Base-by-base conservation (phyloP, 2,113 vertebrate genomes). In the Pituophis catenifer region DNA sequence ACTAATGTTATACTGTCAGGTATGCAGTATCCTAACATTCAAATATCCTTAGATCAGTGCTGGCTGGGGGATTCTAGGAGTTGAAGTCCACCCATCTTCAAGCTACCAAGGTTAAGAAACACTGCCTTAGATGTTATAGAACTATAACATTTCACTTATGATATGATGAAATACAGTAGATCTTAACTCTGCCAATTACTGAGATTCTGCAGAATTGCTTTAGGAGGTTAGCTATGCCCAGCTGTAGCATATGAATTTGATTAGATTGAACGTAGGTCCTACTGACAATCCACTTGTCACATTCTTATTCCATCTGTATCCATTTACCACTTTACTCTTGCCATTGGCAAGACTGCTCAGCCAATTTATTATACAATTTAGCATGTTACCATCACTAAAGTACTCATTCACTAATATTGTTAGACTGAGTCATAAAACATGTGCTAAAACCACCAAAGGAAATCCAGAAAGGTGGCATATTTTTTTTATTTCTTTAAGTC, bases 321-420 rank as follows among this genome's bases (percentile, higher is more conserved):
- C n/a, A 70, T 95, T 96, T 96, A 91, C 89, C 65, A 89, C 62
- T 94, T 94, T 94, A n/a, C 8, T 95, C 29, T 92, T 91, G n/a
- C 92, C 53, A 70, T 88, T 93, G 94, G 55, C 58, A 95, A 87
- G 89, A 92, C 90, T 90, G 94, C 93, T 96, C 95, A 95, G 92
- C 57, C 89, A 97, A 95, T 97, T 97, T 96, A 96, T 96, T 95
- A 96, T 95, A 89, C 87, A 94, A 89, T 97, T 97, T 96, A 94
- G 93, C 96, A 97, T 95, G 89, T 85, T 96, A 94, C n/a, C 86
- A 88, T 94, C 88, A 95, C 91, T 96, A 94, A 81, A 86, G 9
- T 59, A 95, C 57, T 93, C 50, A 91, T 91, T 96, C 91, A 94
- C 33, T 95, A 88, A 86, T 91, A 94, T 90, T 91, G 86, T 94